Conservation (phyloP, 92 coral and sea anemone species). For the Hydrozoanthus gracilis region DNA sequence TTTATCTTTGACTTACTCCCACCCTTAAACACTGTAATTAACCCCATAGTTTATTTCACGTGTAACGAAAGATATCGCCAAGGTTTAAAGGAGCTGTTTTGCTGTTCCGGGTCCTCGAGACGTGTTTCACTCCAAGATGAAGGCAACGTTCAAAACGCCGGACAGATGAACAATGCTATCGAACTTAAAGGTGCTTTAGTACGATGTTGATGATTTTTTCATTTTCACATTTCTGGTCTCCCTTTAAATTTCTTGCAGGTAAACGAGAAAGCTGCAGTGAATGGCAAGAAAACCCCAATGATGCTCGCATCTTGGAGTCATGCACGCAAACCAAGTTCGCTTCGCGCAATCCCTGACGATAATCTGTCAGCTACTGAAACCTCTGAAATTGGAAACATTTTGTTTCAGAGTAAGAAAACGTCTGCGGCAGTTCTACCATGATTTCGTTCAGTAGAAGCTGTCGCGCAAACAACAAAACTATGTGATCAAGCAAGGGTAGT, state of each 20-base stretch:
- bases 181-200: neutral
- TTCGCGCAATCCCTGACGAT: too few species aligned
- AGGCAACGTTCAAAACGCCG: constrained; percentile 12
- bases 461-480: too few species aligned
- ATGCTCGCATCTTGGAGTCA: too few species aligned
- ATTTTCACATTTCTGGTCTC: neutral
- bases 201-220: neutral
- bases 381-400: too few species aligned
- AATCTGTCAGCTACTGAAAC: too few species aligned
- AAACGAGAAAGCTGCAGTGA: neutral
- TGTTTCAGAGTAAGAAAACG: too few species aligned
- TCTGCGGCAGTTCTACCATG: too few species aligned
- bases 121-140: neutral
- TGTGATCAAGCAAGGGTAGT: too few species aligned
- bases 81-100: neutral
- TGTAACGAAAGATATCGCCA: constrained; percentile 6
- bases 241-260: too few species aligned
- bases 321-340: too few species aligned
- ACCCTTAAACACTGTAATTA: neutral
- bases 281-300: too few species aligned
- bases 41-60: constrained; percentile 10
- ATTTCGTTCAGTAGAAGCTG: too few species aligned
- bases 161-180: neutral
- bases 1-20: neutral
- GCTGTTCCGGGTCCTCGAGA: constrained; percentile 6